phyloP scores from a whole-genome alignment of 2,113 vertebrate genomes.

The Sander lucioperca region DNA sequence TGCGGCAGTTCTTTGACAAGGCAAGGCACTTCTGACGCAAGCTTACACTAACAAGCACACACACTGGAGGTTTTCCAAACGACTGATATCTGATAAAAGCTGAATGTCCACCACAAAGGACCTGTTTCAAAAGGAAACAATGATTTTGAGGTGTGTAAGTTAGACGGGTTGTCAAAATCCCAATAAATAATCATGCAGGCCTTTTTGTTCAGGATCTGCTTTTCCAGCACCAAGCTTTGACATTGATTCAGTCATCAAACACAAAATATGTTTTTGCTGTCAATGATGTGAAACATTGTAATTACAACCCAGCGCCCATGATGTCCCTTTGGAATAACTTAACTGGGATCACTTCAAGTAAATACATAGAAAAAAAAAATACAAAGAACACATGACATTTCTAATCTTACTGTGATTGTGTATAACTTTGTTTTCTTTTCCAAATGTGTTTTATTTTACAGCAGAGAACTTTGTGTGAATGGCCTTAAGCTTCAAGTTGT shows the following conservation, averaged over 20 bases:
- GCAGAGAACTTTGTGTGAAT: neutral
- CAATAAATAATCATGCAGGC: conserved; percentile 41
- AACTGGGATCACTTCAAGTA: neutral
- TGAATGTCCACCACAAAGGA: conserved; percentile 22
- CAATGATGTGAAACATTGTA: conserved; percentile 34
- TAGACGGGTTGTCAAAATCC: conserved; percentile 45
- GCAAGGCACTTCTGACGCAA: conserved; percentile 62
- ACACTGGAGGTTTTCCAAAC: conserved; percentile 32
- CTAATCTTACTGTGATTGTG: conserved; percentile 23
- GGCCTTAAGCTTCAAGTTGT: conserved; percentile 14
- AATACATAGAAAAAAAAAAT: conserved; percentile 28
- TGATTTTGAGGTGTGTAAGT: conserved; percentile 41
- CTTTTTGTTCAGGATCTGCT: conserved; percentile 39
- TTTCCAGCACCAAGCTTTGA: conserved; percentile 25
- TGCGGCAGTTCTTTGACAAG: conserved; percentile 99
- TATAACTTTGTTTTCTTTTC: conserved; percentile 22
- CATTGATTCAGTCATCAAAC: conserved; percentile 58
- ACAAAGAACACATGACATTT: conserved; percentile 3
- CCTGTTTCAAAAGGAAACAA: conserved; percentile 8
- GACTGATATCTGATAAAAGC: conserved; percentile 51
- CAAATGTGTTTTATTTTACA: neutral
- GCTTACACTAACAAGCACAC: neutral
- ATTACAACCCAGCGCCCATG: conserved; percentile 39
- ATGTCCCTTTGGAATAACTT: conserved; percentile 32
- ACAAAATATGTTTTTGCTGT: conserved; percentile 54